Evolutionary conservation across 1,140 invertebrate genomes (phyloP).

Genomic region (Condylostylus longicornis): DNA sequence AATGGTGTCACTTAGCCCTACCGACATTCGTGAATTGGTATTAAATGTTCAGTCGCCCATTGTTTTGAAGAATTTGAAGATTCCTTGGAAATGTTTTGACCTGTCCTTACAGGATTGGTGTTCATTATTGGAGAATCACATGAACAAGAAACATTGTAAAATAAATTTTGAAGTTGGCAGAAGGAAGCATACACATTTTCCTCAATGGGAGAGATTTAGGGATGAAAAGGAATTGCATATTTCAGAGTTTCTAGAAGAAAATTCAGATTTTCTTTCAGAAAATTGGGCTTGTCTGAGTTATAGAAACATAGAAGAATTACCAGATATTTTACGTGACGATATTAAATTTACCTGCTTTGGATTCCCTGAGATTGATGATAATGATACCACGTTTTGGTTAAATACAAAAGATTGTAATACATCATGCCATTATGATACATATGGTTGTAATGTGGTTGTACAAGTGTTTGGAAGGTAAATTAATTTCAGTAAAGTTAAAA

Average conservation of each 20-base stretch:
- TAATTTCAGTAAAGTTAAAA: background rate
- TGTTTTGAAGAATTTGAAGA: conserved; percentile 16
- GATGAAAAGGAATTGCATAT: conserved; percentile 39
- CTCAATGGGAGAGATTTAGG: conserved; percentile 62
- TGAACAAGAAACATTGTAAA: conserved; percentile 10
- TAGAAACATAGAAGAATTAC: conserved; percentile 17
- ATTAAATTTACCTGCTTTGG: conserved; percentile 43
- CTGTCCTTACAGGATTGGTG: conserved; percentile 34
- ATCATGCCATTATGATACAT: conserved; percentile 86
- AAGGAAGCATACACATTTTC: conserved; percentile 35
- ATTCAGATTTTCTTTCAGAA: conserved; percentile 32
- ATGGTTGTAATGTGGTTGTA: conserved; percentile 82
- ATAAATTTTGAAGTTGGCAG: conserved; percentile 33
- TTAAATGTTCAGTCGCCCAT: conserved; percentile 20
- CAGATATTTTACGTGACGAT: conserved; percentile 12
- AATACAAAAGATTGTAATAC: conserved; percentile 78
- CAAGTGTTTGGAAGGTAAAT: conserved; percentile 71
- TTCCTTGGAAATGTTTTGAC: conserved; percentile 21
- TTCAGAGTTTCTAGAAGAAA: conserved; percentile 42
- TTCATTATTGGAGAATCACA: conserved; percentile 30
- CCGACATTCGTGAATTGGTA: conserved; percentile 19
- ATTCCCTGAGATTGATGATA: conserved; percentile 42
- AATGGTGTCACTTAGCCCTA: too few species aligned
- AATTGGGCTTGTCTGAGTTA: conserved; percentile 43
- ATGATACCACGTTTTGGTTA: conserved; percentile 79